A percentile compares a stretch with the other conserved stretches of the same genome.
phyloP scores from a whole-genome alignment of 1,140 invertebrate species.

The Spodoptera litura region DNA sequence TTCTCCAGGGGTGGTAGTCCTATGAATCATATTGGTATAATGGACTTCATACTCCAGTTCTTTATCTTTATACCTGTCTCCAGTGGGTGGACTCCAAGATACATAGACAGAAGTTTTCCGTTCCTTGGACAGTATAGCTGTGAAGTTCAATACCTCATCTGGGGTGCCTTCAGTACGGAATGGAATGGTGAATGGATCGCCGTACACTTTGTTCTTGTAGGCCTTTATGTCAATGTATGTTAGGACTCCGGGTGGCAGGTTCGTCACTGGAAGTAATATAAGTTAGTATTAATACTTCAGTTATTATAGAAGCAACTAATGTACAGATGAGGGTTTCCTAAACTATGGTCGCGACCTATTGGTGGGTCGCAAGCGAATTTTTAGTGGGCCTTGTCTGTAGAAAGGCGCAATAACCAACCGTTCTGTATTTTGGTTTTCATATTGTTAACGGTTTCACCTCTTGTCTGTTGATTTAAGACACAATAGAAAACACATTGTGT shows the following conservation, averaged over 20 bases:
- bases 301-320: no score
- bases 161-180: slow-evolving; percentile 86
- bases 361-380: no score
- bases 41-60: slow-evolving; percentile 86
- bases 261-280: slow-evolving; percentile 70
- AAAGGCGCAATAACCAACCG: no score
- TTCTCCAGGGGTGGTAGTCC: slow-evolving; percentile 56
- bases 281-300: background rate
- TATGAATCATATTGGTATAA: slow-evolving; percentile 65
- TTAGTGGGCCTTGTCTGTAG: no score
- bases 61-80: slow-evolving; percentile 71
- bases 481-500: no score
- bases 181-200: slow-evolving; percentile 84
- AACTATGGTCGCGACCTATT: no score
- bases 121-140: slow-evolving; percentile 85
- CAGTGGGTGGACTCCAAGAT: slow-evolving; percentile 88
- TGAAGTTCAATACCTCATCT: slow-evolving; percentile 76
- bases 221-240: slow-evolving; percentile 89
- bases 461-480: no score
- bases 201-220: slow-evolving; percentile 87
- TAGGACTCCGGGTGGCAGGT: slow-evolving; percentile 85
- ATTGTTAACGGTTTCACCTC: no score
- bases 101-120: slow-evolving; percentile 88
- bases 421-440: no score
- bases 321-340: no score